These are phyloP conservation scores for Ganaspis sp. DNA, from an alignment of 1,140 invertebrate genomes.

Conservation along the genomic window DNA sequence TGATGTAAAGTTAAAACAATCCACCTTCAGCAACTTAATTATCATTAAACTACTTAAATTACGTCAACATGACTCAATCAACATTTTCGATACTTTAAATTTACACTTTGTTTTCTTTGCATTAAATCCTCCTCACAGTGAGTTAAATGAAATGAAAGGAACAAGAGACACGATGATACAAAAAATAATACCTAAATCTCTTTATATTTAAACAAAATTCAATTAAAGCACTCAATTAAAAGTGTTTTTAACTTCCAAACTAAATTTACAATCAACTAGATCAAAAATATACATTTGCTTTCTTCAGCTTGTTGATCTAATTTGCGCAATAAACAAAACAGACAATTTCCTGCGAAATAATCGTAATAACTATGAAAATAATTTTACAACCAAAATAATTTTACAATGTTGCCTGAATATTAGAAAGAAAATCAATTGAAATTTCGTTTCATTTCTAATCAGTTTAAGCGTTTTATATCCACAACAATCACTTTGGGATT, in stretches of 20 bases:
- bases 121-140: neutral
- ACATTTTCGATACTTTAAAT: neutral
- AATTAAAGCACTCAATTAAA: neutral
- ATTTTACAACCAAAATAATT: neutral
- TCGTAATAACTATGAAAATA: neutral
- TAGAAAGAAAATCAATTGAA: neutral
- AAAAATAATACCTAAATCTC: neutral
- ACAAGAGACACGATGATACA: neutral
- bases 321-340: neutral
- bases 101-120: neutral
- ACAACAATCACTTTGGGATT: conserved; percentile 59
- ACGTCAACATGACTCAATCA: neutral
- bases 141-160: neutral
- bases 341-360: neutral
- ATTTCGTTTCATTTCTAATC: conserved; percentile 8
- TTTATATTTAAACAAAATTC: neutral
- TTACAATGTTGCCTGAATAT: no score
- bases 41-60: neutral
- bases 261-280: neutral
- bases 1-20: neutral
- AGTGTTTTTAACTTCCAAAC: neutral
- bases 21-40: neutral
- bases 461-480: conserved; percentile 48
- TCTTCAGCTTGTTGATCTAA: neutral
- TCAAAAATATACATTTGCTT: neutral